A percentile compares a stretch with the other conserved stretches of the same genome.
Evolutionary conservation across 2,113 vertebrate species (phyloP).

Genomic region (Cyphomyrus plagiostoma): DNA sequence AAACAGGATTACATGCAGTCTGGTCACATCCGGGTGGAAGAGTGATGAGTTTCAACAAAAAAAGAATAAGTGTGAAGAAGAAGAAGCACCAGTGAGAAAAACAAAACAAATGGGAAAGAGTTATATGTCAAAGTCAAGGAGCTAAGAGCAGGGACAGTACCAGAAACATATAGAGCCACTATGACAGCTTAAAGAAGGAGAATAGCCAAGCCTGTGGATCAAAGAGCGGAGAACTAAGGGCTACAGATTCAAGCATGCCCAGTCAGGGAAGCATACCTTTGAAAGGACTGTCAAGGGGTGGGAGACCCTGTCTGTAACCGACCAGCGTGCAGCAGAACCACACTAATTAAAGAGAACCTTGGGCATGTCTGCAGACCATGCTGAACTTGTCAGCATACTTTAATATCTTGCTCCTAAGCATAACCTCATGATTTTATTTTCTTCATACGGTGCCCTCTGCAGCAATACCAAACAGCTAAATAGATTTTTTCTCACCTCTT

Average conservation of each 20-base stretch:
- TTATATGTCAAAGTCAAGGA: neutral
- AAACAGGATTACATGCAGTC: neutral
- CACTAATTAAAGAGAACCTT: neutral
- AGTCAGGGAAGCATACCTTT: neutral
- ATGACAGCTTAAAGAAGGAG: neutral
- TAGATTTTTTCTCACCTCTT: neutral
- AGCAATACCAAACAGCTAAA: neutral
- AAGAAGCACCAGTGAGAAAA: neutral
- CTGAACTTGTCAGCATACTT: neutral
- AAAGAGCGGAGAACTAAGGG: neutral
- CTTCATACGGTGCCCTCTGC: neutral
- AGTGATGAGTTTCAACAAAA: neutral
- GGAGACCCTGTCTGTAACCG: neutral
- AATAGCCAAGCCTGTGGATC: neutral
- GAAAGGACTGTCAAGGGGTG: neutral
- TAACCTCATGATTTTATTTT: neutral
- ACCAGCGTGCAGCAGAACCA: neutral
- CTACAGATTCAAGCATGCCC: neutral
- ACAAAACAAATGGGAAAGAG: neutral
- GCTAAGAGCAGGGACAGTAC: neutral
- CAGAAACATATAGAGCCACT: neutral
- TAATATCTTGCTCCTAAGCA: neutral
- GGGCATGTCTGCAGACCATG: neutral
- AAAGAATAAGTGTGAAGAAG: neutral
- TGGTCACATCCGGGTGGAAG: neutral